These are phyloP conservation scores for Montipora efflorescens DNA, from an alignment of 64 coral and sea anemone genomes.

Conservation along the genomic window DNA sequence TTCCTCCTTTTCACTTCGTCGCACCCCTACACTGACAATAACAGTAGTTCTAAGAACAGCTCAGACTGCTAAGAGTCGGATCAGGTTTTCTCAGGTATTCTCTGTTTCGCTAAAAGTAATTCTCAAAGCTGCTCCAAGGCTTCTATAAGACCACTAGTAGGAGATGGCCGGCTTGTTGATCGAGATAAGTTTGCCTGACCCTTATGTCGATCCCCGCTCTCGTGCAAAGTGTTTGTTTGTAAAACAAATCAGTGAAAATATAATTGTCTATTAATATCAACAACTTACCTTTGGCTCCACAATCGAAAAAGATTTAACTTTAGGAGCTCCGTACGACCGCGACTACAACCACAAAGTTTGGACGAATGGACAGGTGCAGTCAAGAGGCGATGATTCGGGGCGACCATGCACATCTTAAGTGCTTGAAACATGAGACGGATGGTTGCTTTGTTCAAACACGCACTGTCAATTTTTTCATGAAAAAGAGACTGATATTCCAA, in stretches of 20 bases:
- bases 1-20: too few relatives aligned
- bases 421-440: constrained; percentile 33
- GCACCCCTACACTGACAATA: too few relatives aligned
- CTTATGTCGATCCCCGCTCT: constrained; percentile 50
- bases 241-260: constrained; percentile 37
- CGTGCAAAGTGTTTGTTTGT: neutral
- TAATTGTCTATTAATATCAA: constrained; percentile 37
- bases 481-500: too few relatives aligned
- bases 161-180: constrained; percentile 14
- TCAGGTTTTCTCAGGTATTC: constrained; percentile 43
- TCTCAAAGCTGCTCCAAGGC: constrained; percentile 29
- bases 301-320: neutral
- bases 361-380: constrained; percentile 26
- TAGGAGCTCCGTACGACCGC: too few relatives aligned
- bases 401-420: constrained; percentile 27
- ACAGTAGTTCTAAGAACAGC: too few relatives aligned
- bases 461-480: too few relatives aligned
- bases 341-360: neutral
- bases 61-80: too few relatives aligned
- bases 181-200: constrained; percentile 38
- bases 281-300: constrained; percentile 26
- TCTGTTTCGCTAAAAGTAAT: constrained; percentile 42
- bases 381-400: constrained; percentile 36
- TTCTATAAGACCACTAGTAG: neutral
- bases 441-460: constrained; percentile 25